Percentiles rank a stretch among this genome's conserved stretches.
These are phyloP conservation scores for Meta bourneti DNA, from an alignment of 2,888 invertebrate genomes.

Conservation along the genomic window DNA sequence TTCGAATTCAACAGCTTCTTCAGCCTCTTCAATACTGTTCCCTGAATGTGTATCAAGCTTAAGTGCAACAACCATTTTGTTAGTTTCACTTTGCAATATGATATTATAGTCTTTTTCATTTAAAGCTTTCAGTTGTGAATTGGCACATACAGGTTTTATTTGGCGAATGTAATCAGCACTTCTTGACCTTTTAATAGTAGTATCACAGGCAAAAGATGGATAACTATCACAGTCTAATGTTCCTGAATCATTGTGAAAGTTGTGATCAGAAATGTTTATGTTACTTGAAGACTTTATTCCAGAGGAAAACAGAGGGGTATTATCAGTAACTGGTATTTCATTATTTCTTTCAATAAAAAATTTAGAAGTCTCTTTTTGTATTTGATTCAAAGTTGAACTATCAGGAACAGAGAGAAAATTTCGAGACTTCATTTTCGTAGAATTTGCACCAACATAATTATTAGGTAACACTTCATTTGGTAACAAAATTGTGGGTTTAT, in stretches of 20 bases:
- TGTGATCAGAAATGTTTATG: constrained; percentile 54
- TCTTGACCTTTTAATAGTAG: constrained; percentile 66
- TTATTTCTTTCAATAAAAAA: not conserved
- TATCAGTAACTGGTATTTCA: constrained; percentile 5
- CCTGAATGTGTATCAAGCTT: constrained; percentile 52
- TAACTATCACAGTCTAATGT: not conserved
- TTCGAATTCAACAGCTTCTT: constrained; percentile 75
- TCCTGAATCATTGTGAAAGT: constrained; percentile 15
- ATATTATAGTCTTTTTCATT: constrained; percentile 70
- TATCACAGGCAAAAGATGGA: constrained; percentile 42
- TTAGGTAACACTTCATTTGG: constrained; percentile 44
- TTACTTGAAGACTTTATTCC: constrained; percentile 66
- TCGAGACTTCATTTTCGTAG: not conserved
- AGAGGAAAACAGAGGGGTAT: constrained; percentile 48
- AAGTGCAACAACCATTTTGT: constrained; percentile 60
- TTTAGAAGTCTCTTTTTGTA: not conserved
- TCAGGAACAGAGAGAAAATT: constrained; percentile 4
- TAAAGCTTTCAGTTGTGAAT: constrained; percentile 58
- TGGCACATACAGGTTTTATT: constrained; percentile 12
- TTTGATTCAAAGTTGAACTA: not conserved
- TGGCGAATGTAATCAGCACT: constrained; percentile 74
- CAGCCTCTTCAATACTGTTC: constrained; percentile 63
- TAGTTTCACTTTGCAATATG: constrained; percentile 56
- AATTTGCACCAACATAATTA: constrained; percentile 3
- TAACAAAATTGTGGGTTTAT: constrained; percentile 54